Percentiles rank a stretch among this genome's conserved stretches.
Evolutionary conservation across 2,888 invertebrate genomes (phyloP).

Genomic region (Drosophila planitibia): DNA sequence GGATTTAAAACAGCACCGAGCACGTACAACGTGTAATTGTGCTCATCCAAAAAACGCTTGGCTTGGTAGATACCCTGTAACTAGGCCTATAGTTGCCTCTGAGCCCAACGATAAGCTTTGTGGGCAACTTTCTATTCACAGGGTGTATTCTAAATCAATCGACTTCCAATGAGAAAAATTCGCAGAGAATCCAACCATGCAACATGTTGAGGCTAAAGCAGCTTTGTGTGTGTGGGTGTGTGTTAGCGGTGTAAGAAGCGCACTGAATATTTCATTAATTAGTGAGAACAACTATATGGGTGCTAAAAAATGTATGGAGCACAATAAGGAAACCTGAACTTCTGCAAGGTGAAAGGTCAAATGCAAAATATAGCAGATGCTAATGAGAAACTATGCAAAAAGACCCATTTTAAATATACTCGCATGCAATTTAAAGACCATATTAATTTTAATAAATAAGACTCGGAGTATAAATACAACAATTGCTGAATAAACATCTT

Average conservation of each 20-base stretch:
- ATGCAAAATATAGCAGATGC: background rate
- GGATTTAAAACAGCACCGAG: constrained; percentile 3
- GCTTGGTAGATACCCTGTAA: constrained; percentile 14
- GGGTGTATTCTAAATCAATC: constrained; percentile 42
- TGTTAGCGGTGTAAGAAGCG: background rate
- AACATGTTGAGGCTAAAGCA: constrained; percentile 7
- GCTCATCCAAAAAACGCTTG: background rate
- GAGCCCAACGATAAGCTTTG: background rate
- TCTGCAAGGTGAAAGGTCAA: background rate
- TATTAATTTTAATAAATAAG: background rate
- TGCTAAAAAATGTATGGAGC: constrained; percentile 8
- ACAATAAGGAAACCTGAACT: background rate
- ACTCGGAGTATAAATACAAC: rapidly evolving
- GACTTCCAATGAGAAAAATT: constrained; percentile 60
- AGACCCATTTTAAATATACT: no score
- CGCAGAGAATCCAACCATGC: constrained; percentile 28
- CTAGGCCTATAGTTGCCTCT: background rate
- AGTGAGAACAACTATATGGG: constrained; percentile 39
- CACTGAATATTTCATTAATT: constrained; percentile 48
- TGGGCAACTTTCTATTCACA: background rate
- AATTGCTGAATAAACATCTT: background rate
- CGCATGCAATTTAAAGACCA: background rate
- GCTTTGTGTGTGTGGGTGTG: background rate
- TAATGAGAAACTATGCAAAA: background rate
- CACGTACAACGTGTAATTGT: background rate